A percentile compares a stretch with the other conserved stretches of the same genome.
Conservation (phyloP, 2,797 vertebrate species). For the Cyclopterus lumpus region DNA sequence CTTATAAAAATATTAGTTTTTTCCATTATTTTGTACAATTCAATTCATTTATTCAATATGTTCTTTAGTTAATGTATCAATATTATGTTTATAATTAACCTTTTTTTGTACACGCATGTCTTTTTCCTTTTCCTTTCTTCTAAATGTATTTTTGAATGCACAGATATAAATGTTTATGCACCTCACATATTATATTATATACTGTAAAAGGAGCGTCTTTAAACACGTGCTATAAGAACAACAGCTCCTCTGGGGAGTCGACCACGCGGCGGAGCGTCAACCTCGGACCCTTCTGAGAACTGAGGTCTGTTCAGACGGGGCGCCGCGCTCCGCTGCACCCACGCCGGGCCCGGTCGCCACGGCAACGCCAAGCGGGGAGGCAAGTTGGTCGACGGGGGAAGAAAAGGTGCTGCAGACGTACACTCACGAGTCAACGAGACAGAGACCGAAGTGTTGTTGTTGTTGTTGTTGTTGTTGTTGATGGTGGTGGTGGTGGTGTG, state of each 20-base stretch:
- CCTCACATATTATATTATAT: background rate
- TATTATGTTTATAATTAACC: background rate
- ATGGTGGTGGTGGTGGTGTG: no score
- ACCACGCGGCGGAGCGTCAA: no score
- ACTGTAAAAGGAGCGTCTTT: background rate
- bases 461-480: background rate
- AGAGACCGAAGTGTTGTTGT: background rate
- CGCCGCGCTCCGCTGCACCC: background rate
- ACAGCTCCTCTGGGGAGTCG: background rate
- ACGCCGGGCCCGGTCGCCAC: background rate
- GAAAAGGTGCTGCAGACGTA: background rate
- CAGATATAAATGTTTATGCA: background rate
- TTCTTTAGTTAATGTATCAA: background rate
- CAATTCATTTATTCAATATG: background rate
- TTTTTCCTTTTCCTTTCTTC: background rate
- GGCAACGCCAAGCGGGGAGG: conserved; percentile 13
- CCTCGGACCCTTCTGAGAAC: background rate
- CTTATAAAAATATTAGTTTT: no score
- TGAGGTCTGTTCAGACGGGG: background rate
- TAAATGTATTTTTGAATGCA: background rate
- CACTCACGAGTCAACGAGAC: background rate
- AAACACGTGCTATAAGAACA: background rate
- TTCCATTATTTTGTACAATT: background rate
- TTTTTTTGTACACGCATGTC: background rate
- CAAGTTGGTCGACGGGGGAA: conserved; percentile 2